Evolutionary conservation across 2,888 invertebrate genomes (phyloP), one percentile per base, ranked within the genome.

Genomic region (Eupithecia insigniata): DNA sequence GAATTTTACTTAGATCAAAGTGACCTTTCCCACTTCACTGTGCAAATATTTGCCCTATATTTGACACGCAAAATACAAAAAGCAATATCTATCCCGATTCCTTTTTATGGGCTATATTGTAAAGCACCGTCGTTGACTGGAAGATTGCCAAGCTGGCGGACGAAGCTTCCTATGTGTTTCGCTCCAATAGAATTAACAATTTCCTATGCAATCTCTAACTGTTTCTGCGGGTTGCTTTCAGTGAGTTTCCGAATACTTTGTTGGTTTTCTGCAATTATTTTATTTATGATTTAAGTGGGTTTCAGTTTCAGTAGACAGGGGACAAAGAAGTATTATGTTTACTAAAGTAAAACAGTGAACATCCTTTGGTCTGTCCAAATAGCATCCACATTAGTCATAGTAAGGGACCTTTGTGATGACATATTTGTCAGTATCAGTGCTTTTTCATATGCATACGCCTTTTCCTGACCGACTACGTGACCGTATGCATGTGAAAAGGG

Each of bases 61-160:
- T 69, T 71, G 65, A 70, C 67, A 70, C 69, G 71, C 69, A 72
- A 70, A 64, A 58, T 72, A 75, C 62, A 70, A 75, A 72, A 75
- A 72, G 62, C 70, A 75, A 72, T 70, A 66, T 70, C 72, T 69
- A 67, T 72, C 72, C 65, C 73, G 69, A 67, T 46, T 32, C 30
- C 70, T 39, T 71, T 74, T 76, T 78, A 72, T 67, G 69, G 77
- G 65, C 60, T 70, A 70, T 69, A 87, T 87, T 89, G 89, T 90
- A 88, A 88, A 89, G 89, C 86, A 91, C 87, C 91, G 89, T 90
- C 87, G 89, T 83, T 85, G 87, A 87, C 90, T 93, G 93, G 93
- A 91, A 84, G 80, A 72, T 75, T 88, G 92, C 93, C 93, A 93
- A 89, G 85, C 83, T 82, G 80, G 80, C 81, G 80, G 83, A 83